Base-by-base conservation (phyloP, 1,140 invertebrate species). In the Apis laboriosa region DNA sequence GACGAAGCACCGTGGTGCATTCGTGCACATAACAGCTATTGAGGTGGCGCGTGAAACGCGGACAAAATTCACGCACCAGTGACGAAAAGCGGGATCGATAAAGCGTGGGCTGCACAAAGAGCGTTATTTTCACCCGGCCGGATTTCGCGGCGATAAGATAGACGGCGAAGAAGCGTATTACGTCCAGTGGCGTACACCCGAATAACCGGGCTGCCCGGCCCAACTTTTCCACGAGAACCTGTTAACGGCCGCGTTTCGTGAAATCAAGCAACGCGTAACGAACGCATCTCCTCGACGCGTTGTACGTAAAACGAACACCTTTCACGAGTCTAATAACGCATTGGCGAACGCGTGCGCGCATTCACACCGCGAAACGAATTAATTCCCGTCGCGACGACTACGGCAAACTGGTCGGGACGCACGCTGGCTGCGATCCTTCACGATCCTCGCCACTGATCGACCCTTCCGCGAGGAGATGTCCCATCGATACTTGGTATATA, bases 311-410 rank as follows among this genome's bases (percentile, higher is more conserved):
- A 86, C 66, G 72, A 74, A 80, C 77, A 28, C 56, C 84, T 84
- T 88, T 86, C 83, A 88, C 84, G 86, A 88, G 83, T 61, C 73
- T 76, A 85, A 90, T 90, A 90, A 89, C 72, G 80, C 79, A 61
- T 76, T 49, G 77, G 34, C 55, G 66, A 72, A 80, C 80, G 82
- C 83, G 86, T 83, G 86, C 58, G 79, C 83, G 66, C 78, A 83
- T 67, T 87, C 88, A 78, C 75, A 58, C 83, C 64, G 84, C 58
- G 68, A 77, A 86, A 85, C 79, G 80, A 90, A 90, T 90, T 87
- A 90, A 90, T 90, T 90, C 86, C 66, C 87, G 64, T 86, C 84
- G 84, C 84, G 87, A 28, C 86, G 81, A n/a, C 72, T 61, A 78
- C 67, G 34, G 21, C 85, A 77, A 64, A 74, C 81, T 77, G 76